These are phyloP conservation scores for Illadopsis cleaveri DNA, from an alignment of 2,113 vertebrate genomes.

Conservation along the genomic window DNA sequence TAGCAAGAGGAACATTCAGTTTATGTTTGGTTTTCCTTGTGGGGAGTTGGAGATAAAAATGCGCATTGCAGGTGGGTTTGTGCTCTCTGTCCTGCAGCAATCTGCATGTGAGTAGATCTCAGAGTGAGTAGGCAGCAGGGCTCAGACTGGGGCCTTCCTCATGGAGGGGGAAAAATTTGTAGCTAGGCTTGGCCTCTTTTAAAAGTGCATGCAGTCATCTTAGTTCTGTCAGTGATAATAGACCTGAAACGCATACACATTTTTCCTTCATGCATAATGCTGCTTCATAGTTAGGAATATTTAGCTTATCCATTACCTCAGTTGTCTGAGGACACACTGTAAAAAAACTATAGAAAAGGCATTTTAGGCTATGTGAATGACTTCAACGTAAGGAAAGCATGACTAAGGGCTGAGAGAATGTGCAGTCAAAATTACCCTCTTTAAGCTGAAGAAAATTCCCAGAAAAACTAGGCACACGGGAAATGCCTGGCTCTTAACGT, in stretches of 20 bases:
- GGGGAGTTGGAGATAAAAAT: background rate
- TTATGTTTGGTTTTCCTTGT: background rate
- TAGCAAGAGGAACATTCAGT: background rate
- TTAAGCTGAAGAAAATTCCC: constrained; percentile 73
- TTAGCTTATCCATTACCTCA: constrained; percentile 62
- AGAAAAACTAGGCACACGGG: constrained; percentile 72
- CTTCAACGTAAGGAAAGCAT: constrained; percentile 71
- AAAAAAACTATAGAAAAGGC: constrained; percentile 46
- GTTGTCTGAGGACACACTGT: constrained; percentile 48
- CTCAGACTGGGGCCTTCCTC: background rate
- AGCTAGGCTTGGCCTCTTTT: background rate
- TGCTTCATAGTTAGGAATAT: constrained; percentile 54
- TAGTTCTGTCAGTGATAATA: background rate
- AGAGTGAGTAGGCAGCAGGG: background rate
- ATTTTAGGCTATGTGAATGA: constrained; percentile 56
- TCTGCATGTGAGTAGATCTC: background rate
- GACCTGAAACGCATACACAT: background rate
- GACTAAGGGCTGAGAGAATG: constrained; percentile 75
- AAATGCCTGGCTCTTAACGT: constrained; percentile 70
- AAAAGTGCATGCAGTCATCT: background rate
- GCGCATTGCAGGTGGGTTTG: background rate
- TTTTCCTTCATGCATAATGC: constrained; percentile 39
- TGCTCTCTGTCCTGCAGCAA: rapidly evolving
- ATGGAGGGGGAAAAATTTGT: background rate
- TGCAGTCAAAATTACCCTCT: constrained; percentile 45